phyloP scores from a whole-genome alignment of 1,140 invertebrate genomes.

The Pseudobourletiella spinata region DNA sequence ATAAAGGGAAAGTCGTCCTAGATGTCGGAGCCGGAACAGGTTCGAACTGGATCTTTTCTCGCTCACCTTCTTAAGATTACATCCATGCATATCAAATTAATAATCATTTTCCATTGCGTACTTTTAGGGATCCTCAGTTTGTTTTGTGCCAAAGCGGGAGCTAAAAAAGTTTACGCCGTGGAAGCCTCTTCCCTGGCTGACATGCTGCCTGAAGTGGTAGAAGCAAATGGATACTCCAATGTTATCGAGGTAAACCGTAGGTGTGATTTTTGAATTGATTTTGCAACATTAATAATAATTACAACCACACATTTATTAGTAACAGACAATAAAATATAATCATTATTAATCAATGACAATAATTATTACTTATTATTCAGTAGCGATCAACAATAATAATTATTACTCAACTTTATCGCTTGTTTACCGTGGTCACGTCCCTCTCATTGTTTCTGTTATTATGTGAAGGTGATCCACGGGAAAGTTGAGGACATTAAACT shows the following conservation, averaged over 20 bases:
- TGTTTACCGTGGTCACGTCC: constrained; percentile 8
- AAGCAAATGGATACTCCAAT: constrained; percentile 40
- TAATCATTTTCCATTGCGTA: not conserved
- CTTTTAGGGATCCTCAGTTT: constrained; percentile 78
- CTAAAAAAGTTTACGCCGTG: constrained; percentile 80
- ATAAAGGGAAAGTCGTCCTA: constrained; percentile 52
- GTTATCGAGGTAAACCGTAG: constrained; percentile 37
- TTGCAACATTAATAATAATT: no score
- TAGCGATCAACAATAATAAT: no score
- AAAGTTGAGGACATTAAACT: constrained; percentile 58
- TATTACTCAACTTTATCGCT: not conserved
- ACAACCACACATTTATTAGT: no score
- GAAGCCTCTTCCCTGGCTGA: constrained; percentile 80
- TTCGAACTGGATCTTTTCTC: constrained; percentile 1
- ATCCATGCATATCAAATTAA: not conserved
- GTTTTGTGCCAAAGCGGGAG: constrained; percentile 90
- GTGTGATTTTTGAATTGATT: no score
- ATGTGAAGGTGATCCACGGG: constrained; percentile 57
- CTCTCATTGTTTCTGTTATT: constrained; percentile 57
- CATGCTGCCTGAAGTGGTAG: constrained; percentile 69
- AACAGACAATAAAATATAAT: no score
- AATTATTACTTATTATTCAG: no score
- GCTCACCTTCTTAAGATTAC: not conserved
- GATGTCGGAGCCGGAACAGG: constrained; percentile 58
- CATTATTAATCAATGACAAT: no score